Evolutionary conservation across 2,113 vertebrate species (phyloP), one percentile per base, ranked within the genome.

Genomic region (Zosterops hypoxanthus): DNA sequence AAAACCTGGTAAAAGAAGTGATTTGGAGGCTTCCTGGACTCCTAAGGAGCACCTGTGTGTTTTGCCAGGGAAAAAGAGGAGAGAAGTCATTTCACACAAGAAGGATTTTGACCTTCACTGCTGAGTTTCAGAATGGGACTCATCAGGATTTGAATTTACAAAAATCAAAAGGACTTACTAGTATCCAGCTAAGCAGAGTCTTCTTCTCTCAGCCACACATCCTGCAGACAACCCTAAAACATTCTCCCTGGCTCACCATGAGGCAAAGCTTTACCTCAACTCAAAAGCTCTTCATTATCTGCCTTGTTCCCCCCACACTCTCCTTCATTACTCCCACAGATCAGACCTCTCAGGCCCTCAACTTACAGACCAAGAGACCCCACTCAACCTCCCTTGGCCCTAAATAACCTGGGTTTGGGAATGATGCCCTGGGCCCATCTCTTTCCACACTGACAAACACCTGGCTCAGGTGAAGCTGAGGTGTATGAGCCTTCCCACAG

Each of bases 361-460:
- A 0, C 12, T 23, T 28, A 12, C 20, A 77, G 64, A 49, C 24
- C 13, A 53, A n/a, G 47, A 82, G 4, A 10, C 2, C 5, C 5
- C 2, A 5, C 2, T 26, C 3, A 5, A 0, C 6, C 9, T 75
- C 26, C 18, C 53, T 12, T 53, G 18, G 21, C 59, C 57, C 13
- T 70, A 86, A 90, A 77, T 83, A 86, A 55, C 11, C 39, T 47
- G 14, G 2, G 2, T 76, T 82, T 79, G 41, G 57, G 22, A 19
- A 55, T 8, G 33, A 3, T 66, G 22, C 9, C 41, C 42, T 33
- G 20, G 57, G 25, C 11, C 33, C 14, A 1, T 25, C 63, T 68
- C 41, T 20, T 14, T 60, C 81, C 72, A 56, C 24, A 22, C 12
- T 49, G 55, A 41, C 14, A 76, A 61, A 87, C 44, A 76, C 23